Conservation (phyloP, 2,888 invertebrate genomes). For the Eledona agricola region DNA sequence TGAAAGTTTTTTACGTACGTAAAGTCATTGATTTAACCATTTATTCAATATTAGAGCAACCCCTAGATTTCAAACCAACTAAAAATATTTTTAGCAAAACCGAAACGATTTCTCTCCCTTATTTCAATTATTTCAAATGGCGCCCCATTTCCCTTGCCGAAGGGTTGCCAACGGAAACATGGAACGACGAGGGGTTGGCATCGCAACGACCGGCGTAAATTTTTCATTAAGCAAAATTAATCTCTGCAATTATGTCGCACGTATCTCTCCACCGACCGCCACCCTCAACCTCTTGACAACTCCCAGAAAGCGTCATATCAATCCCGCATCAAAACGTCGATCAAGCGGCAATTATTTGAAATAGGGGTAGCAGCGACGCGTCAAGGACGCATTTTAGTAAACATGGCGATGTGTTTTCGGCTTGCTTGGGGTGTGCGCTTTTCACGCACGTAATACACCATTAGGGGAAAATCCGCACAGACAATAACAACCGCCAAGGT, state of each 20-base stretch:
- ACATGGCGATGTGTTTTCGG: constrained; percentile 62
- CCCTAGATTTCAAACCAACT: no score
- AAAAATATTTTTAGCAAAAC: no score
- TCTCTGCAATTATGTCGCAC: constrained; percentile 2
- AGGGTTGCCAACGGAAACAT: no score
- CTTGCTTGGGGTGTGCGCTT: constrained; percentile 49
- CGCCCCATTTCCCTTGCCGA: no score
- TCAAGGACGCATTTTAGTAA: constrained; percentile 48
- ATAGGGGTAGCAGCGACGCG: constrained; percentile 27
- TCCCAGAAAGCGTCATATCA: background rate
- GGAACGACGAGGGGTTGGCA: no score
- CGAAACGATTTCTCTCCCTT: no score
- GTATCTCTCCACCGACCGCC: background rate
- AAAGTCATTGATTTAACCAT: no score
- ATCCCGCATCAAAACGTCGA: background rate
- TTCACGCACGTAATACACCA: constrained; percentile 28
- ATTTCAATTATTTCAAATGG: no score
- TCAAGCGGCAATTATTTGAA: constrained; percentile 10
- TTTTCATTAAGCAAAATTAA: constrained; percentile 13
- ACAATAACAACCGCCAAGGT: constrained; percentile 1
- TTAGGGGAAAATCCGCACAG: background rate
- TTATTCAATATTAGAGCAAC: no score
- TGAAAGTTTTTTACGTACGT: no score
- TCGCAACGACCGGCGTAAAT: constrained; percentile 2
- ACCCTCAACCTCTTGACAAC: background rate